Conservation (phyloP, 64 coral and sea anemone species). For the Orbicella faveolata region DNA sequence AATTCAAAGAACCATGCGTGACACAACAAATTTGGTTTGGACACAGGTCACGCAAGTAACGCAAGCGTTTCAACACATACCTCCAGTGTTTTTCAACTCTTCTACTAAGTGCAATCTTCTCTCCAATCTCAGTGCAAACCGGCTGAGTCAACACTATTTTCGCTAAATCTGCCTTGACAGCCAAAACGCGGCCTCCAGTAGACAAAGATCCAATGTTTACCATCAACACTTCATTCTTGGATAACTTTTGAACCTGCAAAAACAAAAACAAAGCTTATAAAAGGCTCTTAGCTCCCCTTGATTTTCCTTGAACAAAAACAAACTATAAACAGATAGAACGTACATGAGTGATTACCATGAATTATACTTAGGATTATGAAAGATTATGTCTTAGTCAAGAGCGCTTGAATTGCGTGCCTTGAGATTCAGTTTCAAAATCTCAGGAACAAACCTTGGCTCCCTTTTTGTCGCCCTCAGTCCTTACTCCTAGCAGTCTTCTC, state of each 20-base stretch:
- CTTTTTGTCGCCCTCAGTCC: conserved; percentile 98
- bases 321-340: too few species aligned
- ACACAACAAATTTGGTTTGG: too few species aligned
- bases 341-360: too few species aligned
- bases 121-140: conserved; percentile 95
- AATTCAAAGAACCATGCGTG: too few species aligned
- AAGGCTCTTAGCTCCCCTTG: too few species aligned
- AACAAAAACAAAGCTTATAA: neutral
- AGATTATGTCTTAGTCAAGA: too few species aligned
- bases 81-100: conserved; percentile 99
- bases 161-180: conserved; percentile 98
- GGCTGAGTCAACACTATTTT: conserved; percentile 98
- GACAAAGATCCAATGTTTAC: conserved; percentile 97
- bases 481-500: conserved; percentile 89
- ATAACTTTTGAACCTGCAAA: conserved; percentile 86
- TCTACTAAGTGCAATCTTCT: conserved; percentile 98
- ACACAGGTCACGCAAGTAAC: neutral
- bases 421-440: neutral
- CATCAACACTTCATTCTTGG: conserved; percentile 98
- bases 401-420: too few species aligned
- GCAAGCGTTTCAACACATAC: conserved; percentile 15
- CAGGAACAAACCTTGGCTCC: conserved; percentile 72
- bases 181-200: conserved; percentile 94
- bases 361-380: too few species aligned
- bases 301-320: too few species aligned